Percentiles rank a stretch among this genome's conserved stretches.
Evolutionary conservation across 1,140 invertebrate species (phyloP).

Genomic region (Nilaparvata lugens): DNA sequence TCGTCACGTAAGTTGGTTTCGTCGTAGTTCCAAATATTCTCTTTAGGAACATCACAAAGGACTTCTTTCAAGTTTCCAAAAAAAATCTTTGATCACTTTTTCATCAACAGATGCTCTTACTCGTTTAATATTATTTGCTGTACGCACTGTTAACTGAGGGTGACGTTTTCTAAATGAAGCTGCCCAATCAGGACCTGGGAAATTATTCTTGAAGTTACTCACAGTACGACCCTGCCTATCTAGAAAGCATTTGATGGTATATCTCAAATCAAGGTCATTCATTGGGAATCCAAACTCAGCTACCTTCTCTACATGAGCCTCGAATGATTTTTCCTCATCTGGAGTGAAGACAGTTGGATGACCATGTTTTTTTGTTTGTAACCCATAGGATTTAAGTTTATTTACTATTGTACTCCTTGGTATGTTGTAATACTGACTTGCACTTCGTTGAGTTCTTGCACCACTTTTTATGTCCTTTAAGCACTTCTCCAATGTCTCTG

Average conservation of each 20-base stretch:
- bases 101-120: slow-evolving; percentile 21
- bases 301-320: not conserved
- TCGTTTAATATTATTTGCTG: slow-evolving; percentile 30
- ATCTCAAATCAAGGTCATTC: slow-evolving; percentile 13
- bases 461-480: slow-evolving; percentile 13
- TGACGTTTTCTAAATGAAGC: slow-evolving; percentile 27
- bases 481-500: slow-evolving; percentile 8
- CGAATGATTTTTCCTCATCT: slow-evolving; percentile 14
- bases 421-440: slow-evolving; percentile 12
- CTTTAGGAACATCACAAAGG: slow-evolving; percentile 27
- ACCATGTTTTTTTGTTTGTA: slow-evolving; percentile 10
- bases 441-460: slow-evolving; percentile 8
- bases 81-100: slow-evolving; percentile 25
- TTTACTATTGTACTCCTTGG: slow-evolving; percentile 17
- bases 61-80: slow-evolving; percentile 25
- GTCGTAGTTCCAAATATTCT: slow-evolving; percentile 36
- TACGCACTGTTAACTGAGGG: slow-evolving; percentile 21
- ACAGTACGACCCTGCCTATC: slow-evolving; percentile 4
- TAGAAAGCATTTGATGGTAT: slow-evolving; percentile 8
- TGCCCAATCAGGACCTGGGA: slow-evolving; percentile 29
- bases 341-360: slow-evolving; percentile 6
- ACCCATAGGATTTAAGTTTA: slow-evolving; percentile 14
- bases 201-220: slow-evolving; percentile 27
- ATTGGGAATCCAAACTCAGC: slow-evolving; percentile 13
- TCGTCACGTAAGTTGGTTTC: slow-evolving; percentile 36